Evolutionary conservation across 2,797 vertebrate genomes (phyloP).

Genomic region (Spinus olivaceus): DNA sequence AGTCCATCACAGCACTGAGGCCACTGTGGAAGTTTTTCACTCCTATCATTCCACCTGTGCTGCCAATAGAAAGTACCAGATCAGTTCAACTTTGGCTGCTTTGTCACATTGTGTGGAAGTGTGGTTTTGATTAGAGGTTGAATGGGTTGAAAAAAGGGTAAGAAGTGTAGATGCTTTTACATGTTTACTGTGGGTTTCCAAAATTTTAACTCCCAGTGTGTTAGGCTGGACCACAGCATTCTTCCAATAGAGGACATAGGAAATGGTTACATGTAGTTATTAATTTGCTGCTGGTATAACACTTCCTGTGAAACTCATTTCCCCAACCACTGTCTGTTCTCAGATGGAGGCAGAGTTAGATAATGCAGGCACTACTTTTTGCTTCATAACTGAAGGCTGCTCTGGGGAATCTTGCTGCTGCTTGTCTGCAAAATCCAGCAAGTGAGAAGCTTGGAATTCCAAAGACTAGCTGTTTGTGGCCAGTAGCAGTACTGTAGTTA

Average conservation of each 20-base stretch:
- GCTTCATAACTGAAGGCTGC: not conserved
- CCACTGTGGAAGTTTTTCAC: not conserved
- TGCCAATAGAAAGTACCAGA: not conserved
- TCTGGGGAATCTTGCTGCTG: not conserved
- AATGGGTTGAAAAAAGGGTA: not conserved
- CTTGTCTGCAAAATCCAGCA: not conserved
- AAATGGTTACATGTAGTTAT: not conserved
- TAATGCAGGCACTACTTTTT: not conserved
- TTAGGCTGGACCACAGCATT: not conserved
- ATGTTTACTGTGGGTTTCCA: not conserved
- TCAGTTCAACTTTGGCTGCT: not conserved
- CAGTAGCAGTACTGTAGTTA: not conserved
- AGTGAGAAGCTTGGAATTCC: not conserved
- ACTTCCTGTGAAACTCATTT: not conserved
- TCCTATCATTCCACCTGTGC: not conserved
- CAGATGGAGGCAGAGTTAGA: not conserved
- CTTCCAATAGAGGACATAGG: accelerated
- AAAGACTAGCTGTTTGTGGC: not conserved
- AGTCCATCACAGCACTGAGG: not conserved
- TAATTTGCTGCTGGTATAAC: not conserved
- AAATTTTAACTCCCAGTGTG: not conserved
- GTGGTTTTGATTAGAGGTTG: not conserved
- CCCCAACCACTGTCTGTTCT: not conserved
- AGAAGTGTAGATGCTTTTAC: not conserved
- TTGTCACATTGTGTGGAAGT: accelerated